phyloP scores from a whole-genome alignment of 2,797 vertebrate genomes.

The Cossypha dichroa region DNA sequence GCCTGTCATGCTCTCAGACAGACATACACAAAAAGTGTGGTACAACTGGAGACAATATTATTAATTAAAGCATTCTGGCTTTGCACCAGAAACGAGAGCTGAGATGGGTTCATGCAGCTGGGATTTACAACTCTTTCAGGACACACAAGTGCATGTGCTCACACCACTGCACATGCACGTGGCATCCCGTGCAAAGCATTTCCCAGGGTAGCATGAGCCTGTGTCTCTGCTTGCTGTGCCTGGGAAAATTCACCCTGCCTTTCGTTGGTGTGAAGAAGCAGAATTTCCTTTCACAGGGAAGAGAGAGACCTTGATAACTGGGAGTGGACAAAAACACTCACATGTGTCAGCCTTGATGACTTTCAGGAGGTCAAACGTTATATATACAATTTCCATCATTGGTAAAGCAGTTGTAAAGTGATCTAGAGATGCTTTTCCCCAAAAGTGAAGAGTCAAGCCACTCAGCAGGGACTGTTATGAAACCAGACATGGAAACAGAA shows the following conservation, averaged over 20 bases:
- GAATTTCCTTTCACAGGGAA: not conserved
- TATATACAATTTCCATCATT: not conserved
- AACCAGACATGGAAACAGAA: not conserved
- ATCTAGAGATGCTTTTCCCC: not conserved
- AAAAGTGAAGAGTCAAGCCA: not conserved
- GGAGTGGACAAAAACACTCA: not conserved
- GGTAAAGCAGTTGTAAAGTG: not conserved
- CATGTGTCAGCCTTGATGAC: not conserved
- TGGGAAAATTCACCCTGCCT: not conserved
- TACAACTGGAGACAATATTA: not conserved
- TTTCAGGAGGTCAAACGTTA: not conserved
- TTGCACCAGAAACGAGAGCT: not conserved
- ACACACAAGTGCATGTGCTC: not conserved
- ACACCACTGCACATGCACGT: not conserved
- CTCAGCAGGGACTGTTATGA: not conserved
- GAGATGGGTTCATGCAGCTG: not conserved
- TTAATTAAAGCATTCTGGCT: not conserved
- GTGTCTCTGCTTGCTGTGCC: not conserved
- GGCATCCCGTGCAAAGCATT: not conserved
- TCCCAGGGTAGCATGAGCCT: not conserved
- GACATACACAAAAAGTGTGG: not conserved
- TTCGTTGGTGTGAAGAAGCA: fast-evolving
- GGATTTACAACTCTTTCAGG: not conserved
- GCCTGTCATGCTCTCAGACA: not conserved
- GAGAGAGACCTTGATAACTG: not conserved